Base-by-base conservation (phyloP, 2,797 vertebrate genomes). In the Coilia nasus region DNA sequence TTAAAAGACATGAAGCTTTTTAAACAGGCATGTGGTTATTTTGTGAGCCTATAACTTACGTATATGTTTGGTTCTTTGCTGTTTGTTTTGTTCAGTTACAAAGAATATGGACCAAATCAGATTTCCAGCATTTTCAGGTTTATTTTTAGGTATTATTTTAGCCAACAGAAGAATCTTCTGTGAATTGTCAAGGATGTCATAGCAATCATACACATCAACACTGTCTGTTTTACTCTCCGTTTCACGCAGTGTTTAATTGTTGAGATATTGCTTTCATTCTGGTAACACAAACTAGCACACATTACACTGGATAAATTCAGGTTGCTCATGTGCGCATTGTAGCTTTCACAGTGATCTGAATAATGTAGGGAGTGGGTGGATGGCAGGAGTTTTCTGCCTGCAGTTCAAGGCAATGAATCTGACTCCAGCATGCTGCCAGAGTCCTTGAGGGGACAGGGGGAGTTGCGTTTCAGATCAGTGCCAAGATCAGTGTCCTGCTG, bases 121-220 rank as follows among this genome's bases (percentile, higher is more conserved):
- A 75, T 75, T 41, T 15, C 31, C 28, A 71, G 64, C 25, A 4
- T 23, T 62, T 71, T 71, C 28, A 41, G 28, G 12, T 75, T 75
- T 75, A 75, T 75, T 75, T 71, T 35, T 41, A 41, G 67, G 14
- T 75, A 1, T 35, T 31, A 28, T 83, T 81, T 82, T 57, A 59
- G 84, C 81, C 81, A 6, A 31, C 62, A 54, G 80, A 84, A 9
- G 54, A 54, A 78, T 62, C 81, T 83, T 75, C 78, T 86, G 59
- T 75, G 67, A 82, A 35, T 81, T 84, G 75, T 81, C 80, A 71
- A 82, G 78, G 28, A 59, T 67, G 57, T 82, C 54, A 31, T 54
- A 14, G 56, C 41, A 41, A 86, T 88, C 83, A 88, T 31, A 23
- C 46, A 82, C 60, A 75, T 31, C 35, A 75, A 75, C 28, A 35